Evolutionary conservation across 2,888 invertebrate species (phyloP), one percentile per base, ranked within the genome.

Genomic region (Cheilosia variabilis): DNA sequence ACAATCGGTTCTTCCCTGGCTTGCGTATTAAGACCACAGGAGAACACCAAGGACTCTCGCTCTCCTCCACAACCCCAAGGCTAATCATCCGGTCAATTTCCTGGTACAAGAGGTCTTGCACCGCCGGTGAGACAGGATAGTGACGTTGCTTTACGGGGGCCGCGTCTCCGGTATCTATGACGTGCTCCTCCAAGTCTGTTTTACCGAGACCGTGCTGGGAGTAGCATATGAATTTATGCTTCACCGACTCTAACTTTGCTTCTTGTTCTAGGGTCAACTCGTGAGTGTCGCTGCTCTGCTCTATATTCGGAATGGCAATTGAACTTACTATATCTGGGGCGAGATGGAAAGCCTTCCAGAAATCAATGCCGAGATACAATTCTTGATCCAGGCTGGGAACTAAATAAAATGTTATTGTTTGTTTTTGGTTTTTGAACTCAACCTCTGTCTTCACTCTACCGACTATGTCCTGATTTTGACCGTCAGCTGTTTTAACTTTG

Each of bases 31-130:
- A 77, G 0, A 89, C 87, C 1, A 89, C 87, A 2, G 90, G 88
- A 7, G 88, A 89, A 17, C 87, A 87, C 90, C 90, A 90, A 1
- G 88, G 77, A 24, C 90, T 90, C 1, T 82, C 72, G 2, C 89
- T 89, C n/a, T 83, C 87, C 22, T 50, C 50, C 10, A 50, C 10
- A 19, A 19, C 19, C 2, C 19, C 19, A 1, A 22, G 58, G 1
- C 52, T 60, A 9, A 91, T 31, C 90, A 91, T 91, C 2, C 87
- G 68, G n/a, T 90, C 89, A 0, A 90, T 84, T 72, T 90, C 90
- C 4, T 65, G 73, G 24, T 87, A 83, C 4, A 87, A 13, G 4
- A 79, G 43, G n/a, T 60, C 60, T 50, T 88, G 87, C 15, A 87
- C 62, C 2, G 73, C 80, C 1, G 87, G 87, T 10, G 87, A 87